Evolutionary conservation across 1,140 invertebrate species (phyloP), one percentile per base, ranked within the genome.

Genomic region (Plodia interpunctella): DNA sequence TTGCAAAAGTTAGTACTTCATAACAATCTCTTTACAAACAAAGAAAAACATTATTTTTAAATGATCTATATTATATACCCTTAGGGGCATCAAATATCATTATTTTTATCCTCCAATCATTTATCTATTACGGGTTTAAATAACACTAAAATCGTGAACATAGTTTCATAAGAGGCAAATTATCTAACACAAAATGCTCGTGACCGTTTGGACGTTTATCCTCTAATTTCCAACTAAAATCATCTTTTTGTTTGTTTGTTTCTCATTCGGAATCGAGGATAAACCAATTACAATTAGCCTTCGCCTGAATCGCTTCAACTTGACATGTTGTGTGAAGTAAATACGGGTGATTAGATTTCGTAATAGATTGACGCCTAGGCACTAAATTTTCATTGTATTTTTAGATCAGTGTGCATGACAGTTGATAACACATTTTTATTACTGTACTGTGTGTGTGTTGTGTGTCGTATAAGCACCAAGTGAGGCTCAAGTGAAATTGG

Each of bases 191-290:
- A 13, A 44, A 3, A 44, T 32, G 10, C 5, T 44, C 38, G 38
- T 44, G 38, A 44, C 38, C 38, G 38, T 44, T n/a, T n/a, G 38
- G 15, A 44, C 38, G 13, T 4, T 44, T 44, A 15, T 10, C n/a
- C 15, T 44, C 38, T 44, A 44, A 44, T 44, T 44, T 44, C 9
- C 13, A 1, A 44, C 15, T 17, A 44, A 44, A 44, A 44, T 44
- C 38, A 44, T 44, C 38, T 44, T 44, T 44, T 44, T 44, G 38
- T 44, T 35, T 35, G 32, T 35, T 44, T 44, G 38, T 44, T 44
- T 3, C 13, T 44, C 6, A 9, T 11, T 11, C 11, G 30, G 13
- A 15, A 44, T 44, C n/a, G 38, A 44, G 38, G 38, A 44, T 44
- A 44, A 44, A 44, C 13, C 15, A 13, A 44, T 44, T 15, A 15